Evolutionary conservation across 1,140 invertebrate genomes (phyloP).

Genomic region (Brachionus rubens): DNA sequence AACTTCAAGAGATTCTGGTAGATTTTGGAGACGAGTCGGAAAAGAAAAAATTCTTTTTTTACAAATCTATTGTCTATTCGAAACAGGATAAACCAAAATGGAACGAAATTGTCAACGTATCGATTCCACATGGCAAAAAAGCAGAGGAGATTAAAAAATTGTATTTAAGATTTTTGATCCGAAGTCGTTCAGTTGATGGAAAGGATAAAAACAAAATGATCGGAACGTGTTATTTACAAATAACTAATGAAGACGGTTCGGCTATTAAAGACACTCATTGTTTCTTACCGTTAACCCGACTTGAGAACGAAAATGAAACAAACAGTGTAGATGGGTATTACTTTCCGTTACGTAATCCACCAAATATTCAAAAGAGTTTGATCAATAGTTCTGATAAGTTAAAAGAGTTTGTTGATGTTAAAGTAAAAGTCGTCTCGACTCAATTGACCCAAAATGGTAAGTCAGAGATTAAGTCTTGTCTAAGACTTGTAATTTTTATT

Average conservation of each 20-base stretch:
- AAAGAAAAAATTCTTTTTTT: conserved; percentile 17
- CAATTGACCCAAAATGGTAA: conserved; percentile 45
- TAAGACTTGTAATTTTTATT: neutral
- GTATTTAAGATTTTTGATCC: conserved; percentile 22
- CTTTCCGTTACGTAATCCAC: neutral
- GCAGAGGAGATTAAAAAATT: conserved; percentile 28
- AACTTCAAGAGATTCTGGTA: neutral
- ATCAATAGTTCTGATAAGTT: neutral
- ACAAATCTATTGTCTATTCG: conserved; percentile 39
- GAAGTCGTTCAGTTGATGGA: neutral
- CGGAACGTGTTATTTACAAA: conserved; percentile 32
- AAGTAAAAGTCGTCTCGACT: conserved; percentile 46
- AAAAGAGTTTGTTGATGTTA: conserved; percentile 30
- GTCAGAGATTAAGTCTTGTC: too few relatives aligned
- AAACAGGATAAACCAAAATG: conserved; percentile 46
- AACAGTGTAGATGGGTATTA: neutral
- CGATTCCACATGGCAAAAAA: conserved; percentile 34
- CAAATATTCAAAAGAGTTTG: neutral
- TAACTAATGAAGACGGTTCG: conserved; percentile 43
- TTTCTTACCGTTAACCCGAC: neutral
- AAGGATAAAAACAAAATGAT: conserved; percentile 39
- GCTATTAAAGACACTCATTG: conserved; percentile 29
- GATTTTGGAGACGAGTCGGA: neutral
- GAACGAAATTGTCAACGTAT: conserved; percentile 33
- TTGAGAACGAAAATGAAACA: conserved; percentile 11